phyloP scores from a whole-genome alignment of 2,113 vertebrate genomes.

The Erythrocercus mccallii region DNA sequence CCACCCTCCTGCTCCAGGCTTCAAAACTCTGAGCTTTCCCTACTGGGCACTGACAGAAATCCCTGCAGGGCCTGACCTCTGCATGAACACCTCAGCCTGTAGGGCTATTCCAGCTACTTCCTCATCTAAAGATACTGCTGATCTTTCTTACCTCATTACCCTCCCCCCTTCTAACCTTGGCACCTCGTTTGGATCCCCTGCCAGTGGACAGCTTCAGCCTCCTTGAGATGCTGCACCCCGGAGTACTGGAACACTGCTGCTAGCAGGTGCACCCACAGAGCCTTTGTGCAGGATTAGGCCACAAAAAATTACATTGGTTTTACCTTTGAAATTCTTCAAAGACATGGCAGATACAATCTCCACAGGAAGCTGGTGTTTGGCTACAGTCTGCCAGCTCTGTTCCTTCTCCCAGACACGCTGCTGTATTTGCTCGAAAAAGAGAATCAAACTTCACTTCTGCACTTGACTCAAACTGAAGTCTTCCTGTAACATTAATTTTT shows the following conservation, averaged over 20 bases:
- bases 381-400: neutral
- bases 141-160: too few species aligned
- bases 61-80: too few species aligned
- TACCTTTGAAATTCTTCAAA: neutral
- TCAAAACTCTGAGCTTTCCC: neutral
- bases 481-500: accelerated
- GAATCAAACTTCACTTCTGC: neutral
- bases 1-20: neutral
- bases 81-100: neutral
- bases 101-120: neutral
- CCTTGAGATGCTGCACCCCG: accelerated
- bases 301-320: neutral
- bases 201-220: accelerated
- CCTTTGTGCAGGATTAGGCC: neutral
- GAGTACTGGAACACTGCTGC: too few species aligned
- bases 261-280: neutral
- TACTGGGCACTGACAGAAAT: neutral
- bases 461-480: neutral
- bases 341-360: neutral
- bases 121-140: neutral
- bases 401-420: neutral
- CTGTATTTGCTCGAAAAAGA: neutral
- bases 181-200: neutral
- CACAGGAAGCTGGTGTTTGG: neutral
- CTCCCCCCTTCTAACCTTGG: too few species aligned